Evolutionary conservation across 2,888 invertebrate species (phyloP).

Genomic region (Agriopis aurantiaria): DNA sequence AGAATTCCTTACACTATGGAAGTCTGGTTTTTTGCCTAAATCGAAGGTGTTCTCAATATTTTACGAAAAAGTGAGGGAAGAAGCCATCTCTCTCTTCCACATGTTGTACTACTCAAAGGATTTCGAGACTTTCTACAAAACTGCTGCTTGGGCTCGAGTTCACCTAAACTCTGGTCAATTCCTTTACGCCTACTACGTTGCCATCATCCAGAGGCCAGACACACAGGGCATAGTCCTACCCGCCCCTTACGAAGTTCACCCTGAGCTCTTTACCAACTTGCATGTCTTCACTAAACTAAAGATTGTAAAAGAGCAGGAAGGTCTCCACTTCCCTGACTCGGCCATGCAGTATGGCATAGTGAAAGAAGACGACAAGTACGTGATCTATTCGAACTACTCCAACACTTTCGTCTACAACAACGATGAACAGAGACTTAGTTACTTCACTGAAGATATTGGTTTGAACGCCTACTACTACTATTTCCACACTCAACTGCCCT

Average conservation of each 20-base stretch:
- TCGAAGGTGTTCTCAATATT: slow-evolving; percentile 83
- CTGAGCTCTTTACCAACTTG: slow-evolving; percentile 88
- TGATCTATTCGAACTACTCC: slow-evolving; percentile 87
- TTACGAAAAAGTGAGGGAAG: slow-evolving; percentile 74
- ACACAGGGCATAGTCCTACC: slow-evolving; percentile 87
- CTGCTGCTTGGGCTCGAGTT: slow-evolving; percentile 85
- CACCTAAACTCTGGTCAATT: slow-evolving; percentile 88
- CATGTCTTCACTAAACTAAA: slow-evolving; percentile 82
- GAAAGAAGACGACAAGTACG: slow-evolving; percentile 72
- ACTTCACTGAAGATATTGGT: slow-evolving; percentile 90
- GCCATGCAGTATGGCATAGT: slow-evolving; percentile 72
- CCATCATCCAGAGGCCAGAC: slow-evolving; percentile 86
- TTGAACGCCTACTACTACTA: slow-evolving; percentile 89
- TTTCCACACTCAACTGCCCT: slow-evolving; percentile 87
- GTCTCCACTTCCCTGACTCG: slow-evolving; percentile 59
- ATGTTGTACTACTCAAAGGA: slow-evolving; percentile 87
- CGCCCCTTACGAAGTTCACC: slow-evolving; percentile 89
- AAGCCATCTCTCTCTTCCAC: slow-evolving; percentile 84
- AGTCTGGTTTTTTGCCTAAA: slow-evolving; percentile 79
- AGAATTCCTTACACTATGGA: slow-evolving; percentile 73
- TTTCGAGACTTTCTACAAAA: slow-evolving; percentile 87
- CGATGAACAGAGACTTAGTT: slow-evolving; percentile 87
- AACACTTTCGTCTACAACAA: slow-evolving; percentile 81
- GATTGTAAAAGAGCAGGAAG: slow-evolving; percentile 74
- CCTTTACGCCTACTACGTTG: slow-evolving; percentile 87